These are phyloP conservation scores for Crax fasciolata DNA, from an alignment of 2,797 vertebrate genomes.

Conservation along the genomic window DNA sequence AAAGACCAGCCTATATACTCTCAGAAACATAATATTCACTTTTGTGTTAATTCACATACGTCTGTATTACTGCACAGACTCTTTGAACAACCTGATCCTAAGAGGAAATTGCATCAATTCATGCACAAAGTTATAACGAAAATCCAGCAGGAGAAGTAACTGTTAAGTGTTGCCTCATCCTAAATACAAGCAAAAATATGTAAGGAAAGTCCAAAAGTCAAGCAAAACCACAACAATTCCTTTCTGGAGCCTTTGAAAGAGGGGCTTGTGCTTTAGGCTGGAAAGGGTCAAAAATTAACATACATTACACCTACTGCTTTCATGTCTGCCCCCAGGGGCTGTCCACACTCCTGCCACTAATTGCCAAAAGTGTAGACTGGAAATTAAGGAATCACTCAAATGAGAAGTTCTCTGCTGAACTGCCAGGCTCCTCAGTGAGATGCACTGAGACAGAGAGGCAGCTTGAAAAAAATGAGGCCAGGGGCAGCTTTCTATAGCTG, in stretches of 20 bases:
- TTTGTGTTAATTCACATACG: not conserved
- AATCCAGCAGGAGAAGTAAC: not conserved
- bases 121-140: not conserved
- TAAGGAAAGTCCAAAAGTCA: not conserved
- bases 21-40: not conserved
- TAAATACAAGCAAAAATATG: not conserved
- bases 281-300: not conserved
- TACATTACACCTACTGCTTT: not conserved
- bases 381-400: not conserved
- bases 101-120: not conserved
- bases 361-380: not conserved
- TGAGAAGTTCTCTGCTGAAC: not conserved
- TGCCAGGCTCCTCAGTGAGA: not conserved
- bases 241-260: not conserved
- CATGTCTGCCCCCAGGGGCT: rapidly evolving
- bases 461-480: not conserved
- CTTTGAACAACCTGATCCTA: not conserved
- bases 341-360: not conserved
- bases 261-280: not conserved
- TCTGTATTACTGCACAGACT: not conserved
- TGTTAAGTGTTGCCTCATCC: not conserved
- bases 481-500: not conserved
- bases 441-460: not conserved
- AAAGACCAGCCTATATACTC: not conserved
- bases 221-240: not conserved